A percentile compares a stretch with the other conserved stretches of the same genome.
Conservation (phyloP, 2,888 invertebrate genomes). For the Spodoptera exigua region DNA sequence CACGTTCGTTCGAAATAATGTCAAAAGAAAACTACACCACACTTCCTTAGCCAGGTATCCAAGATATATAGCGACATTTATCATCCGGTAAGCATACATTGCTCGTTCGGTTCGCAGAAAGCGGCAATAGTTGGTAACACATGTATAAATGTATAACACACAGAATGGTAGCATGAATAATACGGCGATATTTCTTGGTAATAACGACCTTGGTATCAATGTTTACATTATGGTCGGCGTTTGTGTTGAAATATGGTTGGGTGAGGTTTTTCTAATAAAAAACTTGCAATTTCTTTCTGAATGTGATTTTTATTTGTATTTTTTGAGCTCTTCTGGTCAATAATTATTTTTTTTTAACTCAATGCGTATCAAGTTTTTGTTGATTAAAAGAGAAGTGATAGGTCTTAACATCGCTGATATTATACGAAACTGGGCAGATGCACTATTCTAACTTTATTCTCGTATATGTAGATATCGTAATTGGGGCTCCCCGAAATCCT, state of each 20-base stretch:
- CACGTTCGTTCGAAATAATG: conserved; percentile 32
- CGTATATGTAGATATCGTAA: too few relatives aligned
- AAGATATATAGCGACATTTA: conserved; percentile 54
- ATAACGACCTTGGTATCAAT: conserved; percentile 55
- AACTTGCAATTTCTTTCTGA: conserved; percentile 20
- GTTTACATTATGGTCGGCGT: conserved; percentile 46
- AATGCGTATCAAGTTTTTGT: too few relatives aligned
- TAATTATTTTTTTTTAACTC: too few relatives aligned
- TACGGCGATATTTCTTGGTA: conserved; percentile 45
- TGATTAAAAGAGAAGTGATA: background rate
- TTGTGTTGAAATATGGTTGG: conserved; percentile 43
- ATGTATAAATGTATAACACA: conserved; percentile 38
- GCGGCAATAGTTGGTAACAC: conserved; percentile 20
- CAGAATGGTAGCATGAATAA: conserved; percentile 50
- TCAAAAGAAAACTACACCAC: conserved; percentile 37
- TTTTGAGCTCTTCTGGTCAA: background rate
- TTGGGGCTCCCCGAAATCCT: too few relatives aligned
- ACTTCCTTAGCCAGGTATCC: conserved; percentile 47
- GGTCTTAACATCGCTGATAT: background rate
- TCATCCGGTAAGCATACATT: conserved; percentile 50
- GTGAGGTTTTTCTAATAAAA: conserved; percentile 38
- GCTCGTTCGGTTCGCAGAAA: conserved; percentile 44
- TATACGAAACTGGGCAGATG: too few relatives aligned
- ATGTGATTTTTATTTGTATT: conserved; percentile 15
- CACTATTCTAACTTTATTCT: too few relatives aligned